Conservation (phyloP, 2,888 invertebrate species). For the Cheilosia vulpina region DNA sequence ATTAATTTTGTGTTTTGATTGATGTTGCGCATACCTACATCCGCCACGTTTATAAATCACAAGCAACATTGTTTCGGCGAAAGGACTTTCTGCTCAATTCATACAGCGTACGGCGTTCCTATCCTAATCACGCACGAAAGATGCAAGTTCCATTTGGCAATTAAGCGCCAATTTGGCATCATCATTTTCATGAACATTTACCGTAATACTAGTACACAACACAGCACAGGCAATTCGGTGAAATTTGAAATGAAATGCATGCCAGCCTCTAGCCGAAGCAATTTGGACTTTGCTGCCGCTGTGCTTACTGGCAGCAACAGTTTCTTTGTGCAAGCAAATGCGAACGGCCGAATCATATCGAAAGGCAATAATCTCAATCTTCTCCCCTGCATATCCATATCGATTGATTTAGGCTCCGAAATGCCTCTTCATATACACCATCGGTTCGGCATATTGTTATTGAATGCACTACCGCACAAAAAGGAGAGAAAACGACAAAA, state of each 20-base stretch:
- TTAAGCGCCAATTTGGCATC: constrained; percentile 56
- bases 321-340: constrained; percentile 60
- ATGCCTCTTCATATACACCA: constrained; percentile 64
- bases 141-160: constrained; percentile 31
- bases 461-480: constrained; percentile 70
- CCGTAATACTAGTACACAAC: constrained; percentile 47
- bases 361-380: constrained; percentile 72
- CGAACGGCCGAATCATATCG: constrained; percentile 64
- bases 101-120: background rate
- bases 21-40: background rate
- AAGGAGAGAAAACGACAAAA: background rate
- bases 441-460: constrained; percentile 61
- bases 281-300: constrained; percentile 56
- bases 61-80: background rate
- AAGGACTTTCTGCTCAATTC: background rate
- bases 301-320: constrained; percentile 48
- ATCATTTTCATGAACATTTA: constrained; percentile 55
- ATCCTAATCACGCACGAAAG: constrained; percentile 12
- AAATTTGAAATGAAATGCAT: constrained; percentile 68
- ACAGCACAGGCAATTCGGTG: constrained; percentile 47
- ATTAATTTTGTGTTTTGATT: constrained; percentile 40
- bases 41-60: too few relatives aligned
- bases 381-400: constrained; percentile 62
- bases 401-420: constrained; percentile 71
- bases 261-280: constrained; percentile 66